Percentiles rank a stretch among this genome's conserved stretches.
phyloP scores from a whole-genome alignment of 2,797 vertebrate genomes.

The Emydoidea blandingii region DNA sequence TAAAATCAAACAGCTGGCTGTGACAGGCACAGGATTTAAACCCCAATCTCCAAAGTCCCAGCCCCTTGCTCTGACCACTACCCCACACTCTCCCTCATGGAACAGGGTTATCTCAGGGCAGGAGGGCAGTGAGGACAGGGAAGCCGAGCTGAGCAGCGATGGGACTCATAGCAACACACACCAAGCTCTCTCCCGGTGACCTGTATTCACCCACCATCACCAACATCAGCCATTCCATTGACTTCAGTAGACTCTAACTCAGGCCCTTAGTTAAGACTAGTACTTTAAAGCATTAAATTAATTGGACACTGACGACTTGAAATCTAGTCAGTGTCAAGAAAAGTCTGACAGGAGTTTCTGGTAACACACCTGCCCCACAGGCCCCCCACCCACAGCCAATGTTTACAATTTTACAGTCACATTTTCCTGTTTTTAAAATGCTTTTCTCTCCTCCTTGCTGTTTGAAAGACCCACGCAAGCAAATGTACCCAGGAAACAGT shows the following conservation, averaged over 20 bases:
- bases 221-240: not conserved
- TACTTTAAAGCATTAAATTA: no score
- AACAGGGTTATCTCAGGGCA: not conserved
- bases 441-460: not conserved
- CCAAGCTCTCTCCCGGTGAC: not conserved
- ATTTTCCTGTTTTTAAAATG: not conserved
- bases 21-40: no score
- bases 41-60: no score
- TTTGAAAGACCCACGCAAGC: not conserved
- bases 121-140: not conserved
- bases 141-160: not conserved
- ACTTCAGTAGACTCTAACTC: not conserved
- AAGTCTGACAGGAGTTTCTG: not conserved
- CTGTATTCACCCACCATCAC: no score
- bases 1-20: no score
- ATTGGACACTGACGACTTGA: not conserved
- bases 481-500: no score
- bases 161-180: not conserved
- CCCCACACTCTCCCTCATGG: no score
- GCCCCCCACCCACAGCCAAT: no score
- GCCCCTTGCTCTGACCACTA: no score
- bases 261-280: no score
- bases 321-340: not conserved
- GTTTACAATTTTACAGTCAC: not conserved
- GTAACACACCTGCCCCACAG: not conserved